These are phyloP conservation scores for Sebastes dallii DNA, from an alignment of 2,797 vertebrate species.

Conservation along the genomic window DNA sequence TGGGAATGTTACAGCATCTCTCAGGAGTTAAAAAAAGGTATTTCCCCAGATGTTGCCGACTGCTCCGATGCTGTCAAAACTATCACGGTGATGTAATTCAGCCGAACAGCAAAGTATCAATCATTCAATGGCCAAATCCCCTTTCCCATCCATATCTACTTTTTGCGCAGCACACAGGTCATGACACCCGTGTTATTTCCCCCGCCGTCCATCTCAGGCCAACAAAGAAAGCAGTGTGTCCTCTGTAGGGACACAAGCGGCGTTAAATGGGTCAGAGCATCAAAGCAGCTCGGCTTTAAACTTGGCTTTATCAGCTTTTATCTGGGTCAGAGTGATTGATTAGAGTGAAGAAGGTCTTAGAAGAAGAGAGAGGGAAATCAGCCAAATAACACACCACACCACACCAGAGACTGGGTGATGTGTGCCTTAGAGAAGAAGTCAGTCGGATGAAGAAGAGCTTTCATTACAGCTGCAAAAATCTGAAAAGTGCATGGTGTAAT, in stretches of 20 bases:
- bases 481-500: background rate
- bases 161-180: constrained; percentile 8
- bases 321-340: constrained; percentile 73
- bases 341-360: constrained; percentile 37
- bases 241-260: constrained; percentile 26
- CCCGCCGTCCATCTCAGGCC: background rate
- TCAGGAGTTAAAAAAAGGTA: background rate
- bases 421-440: background rate
- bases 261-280: constrained; percentile 70
- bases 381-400: background rate
- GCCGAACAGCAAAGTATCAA: background rate
- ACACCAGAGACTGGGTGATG: background rate
- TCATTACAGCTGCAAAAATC: background rate
- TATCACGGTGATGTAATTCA: background rate
- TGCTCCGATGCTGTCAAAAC: background rate
- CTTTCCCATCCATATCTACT: background rate
- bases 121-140: background rate
- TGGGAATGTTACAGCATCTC: background rate
- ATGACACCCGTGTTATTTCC: constrained; percentile 1
- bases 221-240: constrained; percentile 13
- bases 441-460: background rate
- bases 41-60: background rate
- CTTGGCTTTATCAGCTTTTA: constrained; percentile 26
- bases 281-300: constrained; percentile 53
- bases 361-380: constrained; percentile 30